Base-by-base conservation (phyloP, 2,113 vertebrate species). In the Notechis scutatus region DNA sequence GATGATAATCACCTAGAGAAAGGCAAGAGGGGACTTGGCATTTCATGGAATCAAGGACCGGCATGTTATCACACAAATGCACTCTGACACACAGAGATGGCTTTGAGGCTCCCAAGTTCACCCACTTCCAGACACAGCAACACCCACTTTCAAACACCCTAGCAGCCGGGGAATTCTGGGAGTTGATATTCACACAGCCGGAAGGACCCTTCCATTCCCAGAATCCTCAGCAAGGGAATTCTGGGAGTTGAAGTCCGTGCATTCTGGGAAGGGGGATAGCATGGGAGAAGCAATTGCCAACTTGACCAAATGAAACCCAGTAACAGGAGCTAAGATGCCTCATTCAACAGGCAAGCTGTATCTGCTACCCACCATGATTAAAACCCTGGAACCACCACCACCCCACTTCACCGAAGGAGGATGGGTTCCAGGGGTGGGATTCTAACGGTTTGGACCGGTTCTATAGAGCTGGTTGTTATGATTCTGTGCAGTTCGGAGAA, bases 1-100 rank as follows among this genome's bases (percentile, higher is more conserved):
- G 0, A 99, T 97, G 93, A 99, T 98, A 95, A 99, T 98, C 87
- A 99, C 99, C 99, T 99, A 95, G 88, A 94, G 42, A 6, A 20
- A 10, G 94, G 69, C 87, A 59, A 14, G 88, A 92, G 12, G 42
- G 3, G 29, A 69, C 9, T 81, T 39, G 34, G 69, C 34, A 0
- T 21, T 81, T 39, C 39, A 81, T 20, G 8, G 74, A 39, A 21
- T 21, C 74, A 81, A 39, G n/a, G 69, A 81, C 2, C 0, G 15
- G 69, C 15, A 20, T 7, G 15, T 20, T 34, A 64, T 64, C 26
- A 15, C 64, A 69, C 29, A n/a, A 5, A 34, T n/a, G 5, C 11
- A 34, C 64, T 69, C 64, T 5, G 34, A 69, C 64, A 69, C 64
- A 69, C 64, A 15, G 64, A 29, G 64, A 5, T 69, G n/a, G 64